Conservation (phyloP, 1,140 invertebrate genomes). For the Bombus pascuorum region DNA sequence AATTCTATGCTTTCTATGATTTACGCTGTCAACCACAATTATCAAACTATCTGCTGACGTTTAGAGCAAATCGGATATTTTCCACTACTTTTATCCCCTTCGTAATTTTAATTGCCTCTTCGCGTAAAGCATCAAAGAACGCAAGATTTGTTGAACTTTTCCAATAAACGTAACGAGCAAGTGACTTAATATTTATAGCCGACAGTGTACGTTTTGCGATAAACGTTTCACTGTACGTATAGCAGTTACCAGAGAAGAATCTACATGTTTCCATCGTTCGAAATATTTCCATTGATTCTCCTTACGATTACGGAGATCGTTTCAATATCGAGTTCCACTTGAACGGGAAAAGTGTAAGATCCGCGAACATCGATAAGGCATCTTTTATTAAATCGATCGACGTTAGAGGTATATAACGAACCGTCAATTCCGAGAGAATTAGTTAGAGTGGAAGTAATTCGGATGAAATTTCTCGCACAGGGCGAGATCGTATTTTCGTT, state of each 20-base stretch:
- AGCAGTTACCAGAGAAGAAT: neutral
- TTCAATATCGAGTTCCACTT: neutral
- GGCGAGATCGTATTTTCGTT: neutral
- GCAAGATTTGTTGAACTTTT: no score
- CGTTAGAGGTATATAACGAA: neutral
- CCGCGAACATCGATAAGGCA: neutral
- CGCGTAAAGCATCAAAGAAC: no score
- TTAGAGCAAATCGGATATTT: no score
- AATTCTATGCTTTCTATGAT: no score
- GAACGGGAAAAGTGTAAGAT: neutral
- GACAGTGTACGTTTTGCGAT: no score
- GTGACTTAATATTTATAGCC: no score
- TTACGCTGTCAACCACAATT: no score
- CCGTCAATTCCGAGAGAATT: neutral
- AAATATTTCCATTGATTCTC: neutral
- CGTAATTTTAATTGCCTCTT: no score
- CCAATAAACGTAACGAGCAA: no score
- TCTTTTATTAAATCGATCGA: conserved; percentile 2
- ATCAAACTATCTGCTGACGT: no score
- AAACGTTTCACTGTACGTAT: no score
- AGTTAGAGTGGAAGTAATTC: neutral
- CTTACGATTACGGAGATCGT: neutral
- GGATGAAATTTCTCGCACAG: neutral
- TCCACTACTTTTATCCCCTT: no score
- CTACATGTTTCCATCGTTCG: neutral